Evolutionary conservation across 2,888 invertebrate genomes (phyloP).

Genomic region (Coleophora deauratella): DNA sequence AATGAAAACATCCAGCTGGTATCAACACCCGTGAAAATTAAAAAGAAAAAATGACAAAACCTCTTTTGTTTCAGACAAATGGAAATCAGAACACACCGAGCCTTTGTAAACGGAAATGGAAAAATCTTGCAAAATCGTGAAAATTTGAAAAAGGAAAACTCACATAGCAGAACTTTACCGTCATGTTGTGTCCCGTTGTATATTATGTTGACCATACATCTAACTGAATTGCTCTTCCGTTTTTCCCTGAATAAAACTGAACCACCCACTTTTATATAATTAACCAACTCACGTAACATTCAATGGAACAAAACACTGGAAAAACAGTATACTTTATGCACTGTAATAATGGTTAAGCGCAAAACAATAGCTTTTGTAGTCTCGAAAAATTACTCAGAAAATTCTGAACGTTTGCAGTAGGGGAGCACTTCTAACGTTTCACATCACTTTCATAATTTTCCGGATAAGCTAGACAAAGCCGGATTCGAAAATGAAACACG

Average conservation of each 20-base stretch:
- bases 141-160: constrained; percentile 30
- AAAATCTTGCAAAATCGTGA: background rate
- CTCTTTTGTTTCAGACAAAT: constrained; percentile 6
- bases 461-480: constrained; percentile 41
- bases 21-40: no score
- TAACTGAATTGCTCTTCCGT: constrained; percentile 66
- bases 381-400: constrained; percentile 52
- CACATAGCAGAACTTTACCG: constrained; percentile 76
- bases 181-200: constrained; percentile 75
- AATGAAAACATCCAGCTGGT: no score
- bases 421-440: constrained; percentile 52
- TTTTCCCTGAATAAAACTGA: constrained; percentile 62
- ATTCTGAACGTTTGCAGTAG: constrained; percentile 44
- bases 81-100: constrained; percentile 6
- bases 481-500: constrained; percentile 48
- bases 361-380: constrained; percentile 68
- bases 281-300: constrained; percentile 62
- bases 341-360: constrained; percentile 39
- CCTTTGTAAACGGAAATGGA: background rate
- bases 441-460: constrained; percentile 68
- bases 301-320: constrained; percentile 62
- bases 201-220: constrained; percentile 71
- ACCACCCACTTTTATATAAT: constrained; percentile 68
- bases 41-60: background rate
- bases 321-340: constrained; percentile 50